Conservation (phyloP, 1,140 invertebrate genomes). For the Leptinotarsa undecemlineata region DNA sequence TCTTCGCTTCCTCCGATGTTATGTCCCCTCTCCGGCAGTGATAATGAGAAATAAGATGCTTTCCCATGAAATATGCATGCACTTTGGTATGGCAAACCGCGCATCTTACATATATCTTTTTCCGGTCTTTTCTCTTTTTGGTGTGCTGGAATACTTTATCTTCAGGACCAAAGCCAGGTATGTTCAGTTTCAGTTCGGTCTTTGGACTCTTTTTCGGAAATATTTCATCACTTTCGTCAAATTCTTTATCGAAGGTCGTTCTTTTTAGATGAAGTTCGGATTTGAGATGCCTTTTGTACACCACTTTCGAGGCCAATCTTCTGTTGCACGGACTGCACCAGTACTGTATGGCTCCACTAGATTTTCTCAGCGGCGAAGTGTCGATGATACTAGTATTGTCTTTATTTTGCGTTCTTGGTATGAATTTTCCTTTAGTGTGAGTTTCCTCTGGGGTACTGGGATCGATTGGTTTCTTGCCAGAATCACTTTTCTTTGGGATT, state of each 20-base stretch:
- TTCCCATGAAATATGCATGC: conserved; percentile 71
- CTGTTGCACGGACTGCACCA: conserved; percentile 81
- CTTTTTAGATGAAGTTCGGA: conserved; percentile 74
- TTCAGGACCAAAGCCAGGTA: conserved; percentile 39
- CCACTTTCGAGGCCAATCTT: conserved; percentile 68
- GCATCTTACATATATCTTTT: conserved; percentile 65
- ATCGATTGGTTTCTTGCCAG: conserved; percentile 33
- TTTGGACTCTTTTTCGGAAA: conserved; percentile 46
- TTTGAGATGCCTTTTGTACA: conserved; percentile 75
- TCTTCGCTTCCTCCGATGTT: conserved; percentile 58
- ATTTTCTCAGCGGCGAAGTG: conserved; percentile 46
- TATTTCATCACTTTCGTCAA: conserved; percentile 58
- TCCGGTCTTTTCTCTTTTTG: conserved; percentile 60
- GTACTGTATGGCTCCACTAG: conserved; percentile 63
- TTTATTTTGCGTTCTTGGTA: conserved; percentile 44
- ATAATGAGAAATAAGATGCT: conserved; percentile 82
- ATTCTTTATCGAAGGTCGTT: conserved; percentile 67
- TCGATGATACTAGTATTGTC: conserved; percentile 61
- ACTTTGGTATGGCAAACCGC: conserved; percentile 72
- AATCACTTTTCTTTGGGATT: background rate
- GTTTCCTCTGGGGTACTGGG: conserved; percentile 19
- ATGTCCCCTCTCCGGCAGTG: conserved; percentile 72
- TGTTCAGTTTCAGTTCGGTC: conserved; percentile 38
- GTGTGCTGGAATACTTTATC: conserved; percentile 34
- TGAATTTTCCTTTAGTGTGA: conserved; percentile 63